Base-by-base conservation (phyloP, 2,888 invertebrate genomes). In the Sarcophaga rosellei region DNA sequence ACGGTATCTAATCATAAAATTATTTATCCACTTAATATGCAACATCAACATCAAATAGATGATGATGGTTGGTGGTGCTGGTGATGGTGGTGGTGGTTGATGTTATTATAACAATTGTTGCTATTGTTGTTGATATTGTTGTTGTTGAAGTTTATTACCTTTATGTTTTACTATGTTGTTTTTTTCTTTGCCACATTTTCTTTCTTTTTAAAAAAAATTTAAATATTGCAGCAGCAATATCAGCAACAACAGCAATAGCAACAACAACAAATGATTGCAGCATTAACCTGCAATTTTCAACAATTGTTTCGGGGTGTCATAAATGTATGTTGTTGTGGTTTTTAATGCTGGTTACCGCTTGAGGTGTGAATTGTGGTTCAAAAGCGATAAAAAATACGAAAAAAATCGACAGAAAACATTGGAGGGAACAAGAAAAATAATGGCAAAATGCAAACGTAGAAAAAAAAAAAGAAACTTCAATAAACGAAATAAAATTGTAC, bases 231-330 rank as follows among this genome's bases (percentile, higher is more conserved):
- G 83, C 82, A 65, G 70, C 44, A 35, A 15, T 17, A 57, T 21
- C 4, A 23, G 4, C 57, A 65, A 65, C 44, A 35, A 8, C 44
- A 25, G 53, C 4, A 23, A 4, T 44, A 57, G 21, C 68, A 63
- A 44, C 70, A 66, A 20, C 63, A 75, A 2, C 63, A 83, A 83
- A 83, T 80, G 73, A 80, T 74, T 73, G 81, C 74, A 59, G 83
- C 76, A 86, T 86, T 86, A 80, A 80, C 86, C 82, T 83, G 83
- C 83, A 86, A 86, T 86, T 86, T 86, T 77, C 68, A 74, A 80
- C 76, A 86, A 83, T 80, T 77, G 76, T 83, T 86, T 83, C 76
- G 80, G 86, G 80, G 86, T 86, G 86, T 86, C 80, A 86, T 83
- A 86, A 86, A 83, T 76, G 82, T 83, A 70, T 83, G 83, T 69